Conservation (phyloP, 1,140 invertebrate genomes). For the Drosophila lini region DNA sequence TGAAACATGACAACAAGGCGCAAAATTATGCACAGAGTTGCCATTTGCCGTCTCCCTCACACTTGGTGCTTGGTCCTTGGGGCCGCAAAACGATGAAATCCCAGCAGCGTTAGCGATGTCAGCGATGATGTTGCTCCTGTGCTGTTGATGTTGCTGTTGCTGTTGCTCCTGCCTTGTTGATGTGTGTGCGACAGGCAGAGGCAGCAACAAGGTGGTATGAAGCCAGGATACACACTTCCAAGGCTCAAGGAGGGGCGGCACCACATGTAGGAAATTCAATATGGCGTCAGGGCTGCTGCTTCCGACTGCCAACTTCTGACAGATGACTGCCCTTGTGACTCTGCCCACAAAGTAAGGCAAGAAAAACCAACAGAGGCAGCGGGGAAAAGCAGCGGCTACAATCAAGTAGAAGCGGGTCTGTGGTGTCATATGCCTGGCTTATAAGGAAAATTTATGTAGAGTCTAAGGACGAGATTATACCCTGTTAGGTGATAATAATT, state of each 20-base stretch:
- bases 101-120: slow-evolving; percentile 66
- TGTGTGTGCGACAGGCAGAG: slow-evolving; percentile 68
- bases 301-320: slow-evolving; percentile 71
- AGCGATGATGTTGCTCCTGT: slow-evolving; percentile 52
- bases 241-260: slow-evolving; percentile 28
- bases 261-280: slow-evolving; percentile 62
- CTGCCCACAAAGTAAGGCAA: slow-evolving; percentile 22
- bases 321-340: slow-evolving; percentile 58
- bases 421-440: slow-evolving; percentile 31
- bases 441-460: background rate
- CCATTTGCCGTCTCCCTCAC: slow-evolving; percentile 44
- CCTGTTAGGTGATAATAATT: background rate
- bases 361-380: slow-evolving; percentile 31
- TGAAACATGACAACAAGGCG: slow-evolving; percentile 76
- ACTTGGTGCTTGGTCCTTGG: slow-evolving; percentile 8
- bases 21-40: slow-evolving; percentile 81
- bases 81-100: slow-evolving; percentile 58
- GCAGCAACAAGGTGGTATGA: slow-evolving; percentile 73
- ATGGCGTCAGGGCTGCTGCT: slow-evolving; percentile 65
- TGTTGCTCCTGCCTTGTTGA: slow-evolving; percentile 35
- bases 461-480: slow-evolving; percentile 5
- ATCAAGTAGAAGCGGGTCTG: slow-evolving; percentile 24
- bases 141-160: slow-evolving; percentile 20
- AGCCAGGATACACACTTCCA: slow-evolving; percentile 35
- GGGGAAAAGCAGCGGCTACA: slow-evolving; percentile 1